These are phyloP conservation scores for Tapirus terrestris DNA, from an alignment of 2,113 vertebrate species.

Conservation along the genomic window DNA sequence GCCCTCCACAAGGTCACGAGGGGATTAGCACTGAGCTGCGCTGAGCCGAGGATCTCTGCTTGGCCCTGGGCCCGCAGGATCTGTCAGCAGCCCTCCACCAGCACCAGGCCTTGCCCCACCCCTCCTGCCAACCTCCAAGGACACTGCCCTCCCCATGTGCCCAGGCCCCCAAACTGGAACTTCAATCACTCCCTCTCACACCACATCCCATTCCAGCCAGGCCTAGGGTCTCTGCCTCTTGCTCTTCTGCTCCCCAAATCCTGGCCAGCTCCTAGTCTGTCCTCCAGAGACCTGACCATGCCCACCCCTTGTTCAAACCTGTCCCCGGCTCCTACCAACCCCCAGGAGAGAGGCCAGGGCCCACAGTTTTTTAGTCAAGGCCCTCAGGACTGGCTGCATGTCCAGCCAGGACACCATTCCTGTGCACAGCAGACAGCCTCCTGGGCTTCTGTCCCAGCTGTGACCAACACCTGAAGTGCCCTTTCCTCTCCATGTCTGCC, in stretches of 20 bases:
- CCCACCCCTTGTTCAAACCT: neutral
- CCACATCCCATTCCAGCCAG: neutral
- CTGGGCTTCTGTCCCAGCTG: neutral
- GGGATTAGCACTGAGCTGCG: constrained; percentile 73
- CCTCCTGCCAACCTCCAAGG: neutral
- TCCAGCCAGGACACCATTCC: neutral
- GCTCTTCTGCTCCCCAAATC: neutral
- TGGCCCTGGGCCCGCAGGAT: constrained; percentile 54
- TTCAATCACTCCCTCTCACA: neutral
- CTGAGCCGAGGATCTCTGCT: constrained; percentile 68
- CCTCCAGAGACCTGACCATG: neutral
- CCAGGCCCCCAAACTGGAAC: neutral
- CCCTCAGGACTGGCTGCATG: neutral
- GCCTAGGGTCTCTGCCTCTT: neutral
- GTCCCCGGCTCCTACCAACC: neutral
- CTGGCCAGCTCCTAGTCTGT: neutral
- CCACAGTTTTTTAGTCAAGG: neutral
- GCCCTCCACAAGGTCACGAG: constrained; percentile 73
- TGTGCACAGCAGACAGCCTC: neutral
- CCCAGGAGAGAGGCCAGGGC: neutral
- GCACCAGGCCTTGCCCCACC: neutral
- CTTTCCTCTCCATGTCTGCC: neutral
- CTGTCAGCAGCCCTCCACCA: neutral
- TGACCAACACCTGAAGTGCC: neutral
- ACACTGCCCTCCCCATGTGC: neutral